phyloP scores from a whole-genome alignment of 2,113 vertebrate genomes.

The Micromys minutus region DNA sequence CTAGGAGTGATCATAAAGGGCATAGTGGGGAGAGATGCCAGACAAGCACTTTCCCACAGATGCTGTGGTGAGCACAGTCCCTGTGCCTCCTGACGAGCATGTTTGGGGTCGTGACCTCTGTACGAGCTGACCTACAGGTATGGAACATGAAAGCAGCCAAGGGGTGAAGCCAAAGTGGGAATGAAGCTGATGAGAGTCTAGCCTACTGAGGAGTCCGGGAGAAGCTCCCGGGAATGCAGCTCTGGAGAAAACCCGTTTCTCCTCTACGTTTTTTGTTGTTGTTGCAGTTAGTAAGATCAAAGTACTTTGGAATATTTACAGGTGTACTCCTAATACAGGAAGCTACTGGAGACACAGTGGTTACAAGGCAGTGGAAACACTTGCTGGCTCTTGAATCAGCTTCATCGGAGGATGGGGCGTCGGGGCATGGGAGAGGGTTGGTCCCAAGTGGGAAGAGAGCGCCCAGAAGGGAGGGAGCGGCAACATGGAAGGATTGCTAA shows the following conservation, averaged over 20 bases:
- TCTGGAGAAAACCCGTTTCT: neutral
- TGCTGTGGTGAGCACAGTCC: neutral
- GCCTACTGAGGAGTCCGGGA: neutral
- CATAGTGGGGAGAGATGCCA: fast-evolving
- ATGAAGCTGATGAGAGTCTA: neutral
- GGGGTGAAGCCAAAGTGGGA: neutral
- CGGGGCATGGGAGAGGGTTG: neutral
- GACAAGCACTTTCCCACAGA: neutral
- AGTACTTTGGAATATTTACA: neutral
- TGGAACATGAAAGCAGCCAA: neutral
- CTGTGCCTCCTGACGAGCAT: too few relatives aligned
- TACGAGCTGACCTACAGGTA: too few relatives aligned
- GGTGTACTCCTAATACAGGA: neutral
- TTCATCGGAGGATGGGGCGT: neutral
- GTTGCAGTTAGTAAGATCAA: neutral
- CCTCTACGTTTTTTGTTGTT: neutral
- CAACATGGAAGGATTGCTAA: neutral
- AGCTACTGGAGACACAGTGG: fast-evolving
- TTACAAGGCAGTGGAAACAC: neutral
- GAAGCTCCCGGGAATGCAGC: neutral
- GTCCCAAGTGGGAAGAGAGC: neutral
- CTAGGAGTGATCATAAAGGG: too few relatives aligned
- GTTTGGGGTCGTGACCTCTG: neutral
- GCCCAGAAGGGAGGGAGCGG: neutral
- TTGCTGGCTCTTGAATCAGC: neutral